Evolutionary conservation across 1,140 invertebrate species (phyloP).

Genomic region (Sesamia nonagrioides): DNA sequence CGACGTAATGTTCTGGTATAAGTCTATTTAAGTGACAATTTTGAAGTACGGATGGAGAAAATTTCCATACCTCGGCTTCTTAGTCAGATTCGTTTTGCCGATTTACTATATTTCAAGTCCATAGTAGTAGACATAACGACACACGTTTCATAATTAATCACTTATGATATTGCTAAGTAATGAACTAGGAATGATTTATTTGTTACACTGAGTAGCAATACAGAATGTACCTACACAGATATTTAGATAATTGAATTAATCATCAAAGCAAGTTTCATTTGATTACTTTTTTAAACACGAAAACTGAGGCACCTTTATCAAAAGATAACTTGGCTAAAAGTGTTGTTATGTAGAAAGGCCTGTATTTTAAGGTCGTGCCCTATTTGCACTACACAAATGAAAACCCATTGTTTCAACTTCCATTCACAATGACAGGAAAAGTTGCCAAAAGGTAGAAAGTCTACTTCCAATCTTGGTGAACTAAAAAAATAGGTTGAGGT

Average conservation of each 20-base stretch:
- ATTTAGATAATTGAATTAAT: background rate
- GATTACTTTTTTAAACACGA: too few species aligned
- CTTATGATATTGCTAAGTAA: background rate
- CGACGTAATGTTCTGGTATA: background rate
- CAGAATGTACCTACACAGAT: background rate
- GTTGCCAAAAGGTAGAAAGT: slow-evolving; percentile 33
- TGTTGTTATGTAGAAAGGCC: slow-evolving; percentile 6
- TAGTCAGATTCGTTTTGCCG: too few species aligned
- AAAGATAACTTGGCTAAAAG: background rate
- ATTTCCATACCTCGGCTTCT: too few species aligned
- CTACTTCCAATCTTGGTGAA: background rate
- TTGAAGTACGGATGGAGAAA: background rate
- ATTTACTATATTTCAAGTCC: too few species aligned
- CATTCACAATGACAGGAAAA: slow-evolving; percentile 32
- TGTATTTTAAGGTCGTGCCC: slow-evolving; percentile 7
- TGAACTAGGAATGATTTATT: background rate
- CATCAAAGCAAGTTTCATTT: background rate
- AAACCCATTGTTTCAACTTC: slow-evolving; percentile 12
- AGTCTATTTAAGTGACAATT: background rate
- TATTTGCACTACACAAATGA: slow-evolving; percentile 13
- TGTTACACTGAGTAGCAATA: background rate
- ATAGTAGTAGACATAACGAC: too few species aligned
- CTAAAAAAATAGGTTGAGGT: background rate
- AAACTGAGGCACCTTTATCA: background rate
- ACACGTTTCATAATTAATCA: background rate